Evolutionary conservation across 2,797 vertebrate genomes (phyloP).

Genomic region (Eleutherodactylus coqui): DNA sequence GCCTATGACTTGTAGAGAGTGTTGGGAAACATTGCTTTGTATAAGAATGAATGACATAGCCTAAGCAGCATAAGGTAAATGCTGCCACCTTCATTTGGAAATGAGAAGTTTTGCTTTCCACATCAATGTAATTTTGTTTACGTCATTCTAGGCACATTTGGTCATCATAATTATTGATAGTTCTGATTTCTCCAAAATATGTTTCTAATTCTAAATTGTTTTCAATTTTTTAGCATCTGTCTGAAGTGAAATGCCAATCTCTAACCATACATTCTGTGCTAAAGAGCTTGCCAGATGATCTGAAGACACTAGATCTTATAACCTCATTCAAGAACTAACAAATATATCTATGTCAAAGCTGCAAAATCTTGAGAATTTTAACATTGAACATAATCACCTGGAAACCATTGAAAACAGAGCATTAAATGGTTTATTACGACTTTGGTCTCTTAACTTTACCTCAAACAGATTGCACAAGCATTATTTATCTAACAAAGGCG

Average conservation of each 20-base stretch:
- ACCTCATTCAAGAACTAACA: constrained; percentile 79
- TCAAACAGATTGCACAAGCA: constrained; percentile 76
- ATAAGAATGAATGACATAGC: background rate
- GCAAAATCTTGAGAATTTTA: constrained; percentile 76
- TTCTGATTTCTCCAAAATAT: background rate
- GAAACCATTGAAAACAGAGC: constrained; percentile 74
- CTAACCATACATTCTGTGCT: constrained; percentile 76
- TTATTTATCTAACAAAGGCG: constrained; percentile 71
- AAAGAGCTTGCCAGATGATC: constrained; percentile 69
- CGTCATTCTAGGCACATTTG: background rate
- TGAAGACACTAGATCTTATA: constrained; percentile 79
- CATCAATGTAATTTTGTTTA: background rate
- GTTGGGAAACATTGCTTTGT: background rate
- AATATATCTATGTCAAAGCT: constrained; percentile 65
- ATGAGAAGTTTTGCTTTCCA: background rate
- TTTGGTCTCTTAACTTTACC: constrained; percentile 77
- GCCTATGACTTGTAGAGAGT: no score
- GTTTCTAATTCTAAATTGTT: background rate
- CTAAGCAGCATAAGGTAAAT: background rate
- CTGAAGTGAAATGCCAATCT: constrained; percentile 73
- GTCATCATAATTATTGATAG: background rate
- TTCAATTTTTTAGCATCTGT: constrained; percentile 55
- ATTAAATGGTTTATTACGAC: constrained; percentile 74
- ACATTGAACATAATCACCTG: constrained; percentile 79
- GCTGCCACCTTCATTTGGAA: background rate